Evolutionary conservation across 2,797 vertebrate genomes (phyloP), one percentile per base, ranked within the genome.

Genomic region (Sebastes taczanowskii): DNA sequence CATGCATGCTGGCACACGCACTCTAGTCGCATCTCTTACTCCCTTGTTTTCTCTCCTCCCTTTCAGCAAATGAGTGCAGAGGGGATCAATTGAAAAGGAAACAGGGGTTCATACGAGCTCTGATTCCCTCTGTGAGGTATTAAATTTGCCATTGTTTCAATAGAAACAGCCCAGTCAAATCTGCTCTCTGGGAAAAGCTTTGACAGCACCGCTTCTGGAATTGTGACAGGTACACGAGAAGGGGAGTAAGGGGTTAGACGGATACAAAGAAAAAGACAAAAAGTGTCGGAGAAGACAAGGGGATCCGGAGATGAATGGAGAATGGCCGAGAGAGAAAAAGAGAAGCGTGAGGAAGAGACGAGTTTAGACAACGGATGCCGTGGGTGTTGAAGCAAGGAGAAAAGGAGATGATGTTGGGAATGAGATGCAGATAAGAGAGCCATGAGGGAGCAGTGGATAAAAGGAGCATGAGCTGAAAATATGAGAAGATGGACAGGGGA

Each of bases 61-160:
- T 72, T 81, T 74, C 80, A 87, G 75, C 71, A 92, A 91, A 88
- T 81, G 83, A 87, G 83, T 77, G 76, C 71, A 77, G 73, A 55
- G 29, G 35, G 84, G 82, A 89, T 88, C 87, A 90, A 89, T 89
- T 71, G 70, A 67, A 67, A 83, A 85, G 84, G 87, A 86, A 89
- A 88, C 77, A 29, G 80, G 79, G 85, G 77, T 86, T 86, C 78
- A 82, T 80, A 66, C 81, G 58, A 60, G 81, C 74, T 87, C 82
- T 68, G 88, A 90, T 92, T 90, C 83, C 83, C 89, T 74, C 60
- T 83, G 84, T 90, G 92, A 92, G 89, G 90, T 93, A 93, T 94
- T 92, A 93, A 81, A 90, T 91, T 86, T 88, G 84, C 88, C 81
- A 87, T 78, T 90, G 83, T 90, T 92, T 87, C 81, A 88, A 82